Conservation (phyloP, 2,797 vertebrate genomes). For the Ctenopoma multispine region DNA sequence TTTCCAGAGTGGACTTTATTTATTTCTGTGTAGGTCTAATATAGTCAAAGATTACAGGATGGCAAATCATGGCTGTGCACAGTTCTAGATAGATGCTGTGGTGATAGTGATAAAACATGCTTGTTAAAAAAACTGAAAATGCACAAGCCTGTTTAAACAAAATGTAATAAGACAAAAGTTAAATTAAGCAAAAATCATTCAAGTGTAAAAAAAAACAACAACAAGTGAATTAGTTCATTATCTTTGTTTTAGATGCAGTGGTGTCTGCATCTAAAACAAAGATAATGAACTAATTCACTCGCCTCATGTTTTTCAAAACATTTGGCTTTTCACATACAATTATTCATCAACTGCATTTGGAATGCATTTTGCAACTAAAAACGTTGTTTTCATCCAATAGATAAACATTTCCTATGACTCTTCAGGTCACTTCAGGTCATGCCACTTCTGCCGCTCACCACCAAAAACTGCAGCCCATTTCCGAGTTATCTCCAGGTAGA, state of each 20-base stretch:
- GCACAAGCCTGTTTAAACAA: slow-evolving; percentile 28
- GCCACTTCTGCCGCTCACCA: slow-evolving; percentile 82
- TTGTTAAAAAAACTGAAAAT: slow-evolving; percentile 11
- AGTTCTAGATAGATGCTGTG: slow-evolving; percentile 10
- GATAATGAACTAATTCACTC: slow-evolving; percentile 11
- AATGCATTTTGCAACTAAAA: slow-evolving; percentile 8
- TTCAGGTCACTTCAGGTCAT: slow-evolving; percentile 35
- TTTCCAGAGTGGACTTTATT: slow-evolving; percentile 35
- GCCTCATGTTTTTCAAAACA: slow-evolving; percentile 11
- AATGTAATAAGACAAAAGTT: slow-evolving; percentile 21
- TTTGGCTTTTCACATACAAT: slow-evolving; percentile 26
- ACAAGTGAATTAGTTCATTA: no score
- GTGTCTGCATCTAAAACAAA: slow-evolving; percentile 26
- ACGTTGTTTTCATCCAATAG: slow-evolving; percentile 9
- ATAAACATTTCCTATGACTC: slow-evolving; percentile 1
- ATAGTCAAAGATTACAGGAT: slow-evolving; percentile 41
- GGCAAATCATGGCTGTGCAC: slow-evolving; percentile 32
- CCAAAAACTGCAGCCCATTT: slow-evolving; percentile 94
- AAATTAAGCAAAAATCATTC: slow-evolving; percentile 35
- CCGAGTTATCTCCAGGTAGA: slow-evolving; percentile 94
- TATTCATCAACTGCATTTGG: slow-evolving; percentile 32
- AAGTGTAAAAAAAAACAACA: slow-evolving; percentile 31
- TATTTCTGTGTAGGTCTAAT: slow-evolving; percentile 25
- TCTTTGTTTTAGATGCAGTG: no score
- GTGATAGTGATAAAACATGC: slow-evolving; percentile 30